A percentile compares a stretch with the other conserved stretches of the same genome.
Evolutionary conservation across 2,797 vertebrate genomes (phyloP).

Genomic region (Tachyglossus aculeatus): DNA sequence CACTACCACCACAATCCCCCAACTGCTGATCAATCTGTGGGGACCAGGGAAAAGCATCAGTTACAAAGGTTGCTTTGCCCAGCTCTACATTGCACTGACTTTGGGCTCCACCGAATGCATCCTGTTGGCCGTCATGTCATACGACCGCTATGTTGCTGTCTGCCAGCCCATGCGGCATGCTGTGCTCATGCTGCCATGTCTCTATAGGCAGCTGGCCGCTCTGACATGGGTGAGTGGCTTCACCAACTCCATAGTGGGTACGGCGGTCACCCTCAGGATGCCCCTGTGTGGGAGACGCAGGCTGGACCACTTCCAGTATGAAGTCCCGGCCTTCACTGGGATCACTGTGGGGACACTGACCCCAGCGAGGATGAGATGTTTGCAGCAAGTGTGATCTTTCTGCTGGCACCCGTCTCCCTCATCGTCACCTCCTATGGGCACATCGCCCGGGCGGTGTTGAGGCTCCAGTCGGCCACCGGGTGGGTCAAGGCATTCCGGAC

Average conservation of each 20-base stretch:
- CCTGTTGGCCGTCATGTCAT: constrained; percentile 49
- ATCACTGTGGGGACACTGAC: constrained; percentile 42
- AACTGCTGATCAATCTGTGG: constrained; percentile 53
- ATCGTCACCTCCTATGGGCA: constrained; percentile 70
- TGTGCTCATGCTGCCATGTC: constrained; percentile 26
- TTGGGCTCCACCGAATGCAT: constrained; percentile 41
- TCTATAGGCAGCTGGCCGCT: constrained; percentile 19
- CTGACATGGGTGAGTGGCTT: constrained; percentile 27
- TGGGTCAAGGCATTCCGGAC: constrained; percentile 75
- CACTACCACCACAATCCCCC: constrained; percentile 49
- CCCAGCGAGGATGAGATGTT: constrained; percentile 40
- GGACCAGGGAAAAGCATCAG: constrained; percentile 33
- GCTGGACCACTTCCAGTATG: constrained; percentile 48
- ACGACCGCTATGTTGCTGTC: constrained; percentile 42
- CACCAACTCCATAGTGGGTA: constrained; percentile 12
- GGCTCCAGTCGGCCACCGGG: constrained; percentile 59
- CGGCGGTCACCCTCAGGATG: constrained; percentile 35
- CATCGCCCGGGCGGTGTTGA: constrained; percentile 65
- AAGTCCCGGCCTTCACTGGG: constrained; percentile 42
- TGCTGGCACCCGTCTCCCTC: constrained; percentile 52
- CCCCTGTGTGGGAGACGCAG: constrained; percentile 34
- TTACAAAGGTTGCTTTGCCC: constrained; percentile 5
- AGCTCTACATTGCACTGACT: constrained; percentile 43
- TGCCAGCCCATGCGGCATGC: constrained; percentile 49
- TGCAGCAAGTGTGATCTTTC: constrained; percentile 29